These are phyloP conservation scores for Patiria miniata DNA, from an alignment of 35 echinoderm and acorn worm genomes.

Conservation along the genomic window DNA sequence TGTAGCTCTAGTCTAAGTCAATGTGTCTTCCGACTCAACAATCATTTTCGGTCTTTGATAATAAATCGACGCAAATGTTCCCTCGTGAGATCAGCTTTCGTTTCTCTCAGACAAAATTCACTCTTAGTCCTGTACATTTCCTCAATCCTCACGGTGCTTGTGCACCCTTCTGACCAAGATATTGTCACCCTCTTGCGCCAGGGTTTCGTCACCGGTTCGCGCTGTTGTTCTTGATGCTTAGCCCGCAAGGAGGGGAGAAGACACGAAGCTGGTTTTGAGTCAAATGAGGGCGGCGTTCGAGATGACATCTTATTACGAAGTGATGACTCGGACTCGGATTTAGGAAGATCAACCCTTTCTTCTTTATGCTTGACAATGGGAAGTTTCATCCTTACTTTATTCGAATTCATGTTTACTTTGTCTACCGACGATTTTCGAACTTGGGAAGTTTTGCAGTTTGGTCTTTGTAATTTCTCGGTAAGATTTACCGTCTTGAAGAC, in stretches of 20 bases:
- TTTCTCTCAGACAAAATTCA: background rate
- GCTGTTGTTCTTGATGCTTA: background rate
- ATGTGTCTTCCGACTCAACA: too few species aligned
- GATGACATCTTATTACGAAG: background rate
- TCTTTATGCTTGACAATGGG: too few species aligned
- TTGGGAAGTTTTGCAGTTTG: too few species aligned
- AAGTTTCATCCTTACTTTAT: too few species aligned
- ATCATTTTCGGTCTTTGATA: background rate
- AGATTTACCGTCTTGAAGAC: too few species aligned
- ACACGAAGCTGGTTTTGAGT: background rate
- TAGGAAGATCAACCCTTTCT: too few species aligned
- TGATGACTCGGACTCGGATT: background rate
- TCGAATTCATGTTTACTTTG: too few species aligned
- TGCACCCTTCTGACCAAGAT: background rate
- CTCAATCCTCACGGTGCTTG: background rate
- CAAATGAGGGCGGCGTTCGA: background rate
- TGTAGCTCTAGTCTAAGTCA: too few species aligned
- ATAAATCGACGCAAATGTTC: conserved; percentile 19
- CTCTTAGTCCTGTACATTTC: background rate
- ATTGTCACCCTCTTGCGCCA: background rate
- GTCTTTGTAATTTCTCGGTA: too few species aligned
- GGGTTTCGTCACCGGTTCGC: background rate
- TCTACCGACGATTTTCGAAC: too few species aligned
- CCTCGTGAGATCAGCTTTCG: background rate
- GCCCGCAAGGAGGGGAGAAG: background rate